These are phyloP conservation scores for Drosophila neocordata DNA, from an alignment of 1,140 invertebrate species.

Conservation along the genomic window DNA sequence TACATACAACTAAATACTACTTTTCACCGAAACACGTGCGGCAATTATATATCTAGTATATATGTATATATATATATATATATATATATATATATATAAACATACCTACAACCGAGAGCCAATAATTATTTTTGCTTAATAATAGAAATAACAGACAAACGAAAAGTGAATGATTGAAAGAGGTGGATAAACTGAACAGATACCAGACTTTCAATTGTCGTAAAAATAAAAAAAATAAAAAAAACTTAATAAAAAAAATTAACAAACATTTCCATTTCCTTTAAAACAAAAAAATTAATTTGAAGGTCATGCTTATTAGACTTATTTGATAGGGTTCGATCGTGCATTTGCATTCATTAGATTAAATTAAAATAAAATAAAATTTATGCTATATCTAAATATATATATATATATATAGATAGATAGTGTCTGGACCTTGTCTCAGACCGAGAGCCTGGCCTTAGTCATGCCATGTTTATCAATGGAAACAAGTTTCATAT, in stretches of 20 bases:
- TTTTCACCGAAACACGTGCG: constrained; percentile 57
- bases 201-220: not conserved
- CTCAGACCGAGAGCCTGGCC: constrained; percentile 39
- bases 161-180: constrained; percentile 20
- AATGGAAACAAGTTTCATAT: constrained; percentile 50
- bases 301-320: constrained; percentile 35
- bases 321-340: constrained; percentile 23
- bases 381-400: constrained; percentile 11
- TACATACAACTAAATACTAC: constrained; percentile 12
- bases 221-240: too few species aligned
- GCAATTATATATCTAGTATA: constrained; percentile 48
- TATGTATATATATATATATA: not conserved
- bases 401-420: constrained; percentile 20
- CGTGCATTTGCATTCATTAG: constrained; percentile 48
- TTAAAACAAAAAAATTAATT: constrained; percentile 18
- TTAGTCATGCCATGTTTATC: constrained; percentile 60
- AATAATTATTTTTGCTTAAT: constrained; percentile 61
- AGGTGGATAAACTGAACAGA: constrained; percentile 1
- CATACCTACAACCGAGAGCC: constrained; percentile 20
- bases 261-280: constrained; percentile 27
- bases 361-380: constrained; percentile 46
- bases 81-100: not conserved
- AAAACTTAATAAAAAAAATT: too few species aligned
- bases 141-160: constrained; percentile 39
- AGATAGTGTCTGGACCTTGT: constrained; percentile 48